phyloP scores from a whole-genome alignment of 2,888 invertebrate genomes.

The Leptopilina drosophilae region DNA sequence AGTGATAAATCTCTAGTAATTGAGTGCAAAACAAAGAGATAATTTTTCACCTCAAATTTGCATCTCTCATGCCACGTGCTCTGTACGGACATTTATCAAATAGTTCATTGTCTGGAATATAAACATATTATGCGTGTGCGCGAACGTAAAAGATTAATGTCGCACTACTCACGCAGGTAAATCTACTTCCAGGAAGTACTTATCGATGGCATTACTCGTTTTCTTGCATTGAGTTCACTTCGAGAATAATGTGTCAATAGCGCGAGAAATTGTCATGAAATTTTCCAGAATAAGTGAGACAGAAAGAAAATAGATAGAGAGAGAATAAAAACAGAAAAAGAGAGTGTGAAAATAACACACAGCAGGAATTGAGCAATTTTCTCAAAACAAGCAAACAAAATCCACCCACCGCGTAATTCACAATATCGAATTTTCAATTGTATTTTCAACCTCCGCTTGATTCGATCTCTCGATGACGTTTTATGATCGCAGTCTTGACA shows the following conservation, averaged over 20 bases:
- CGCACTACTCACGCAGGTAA: not conserved
- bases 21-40: conserved; percentile 31
- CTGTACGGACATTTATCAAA: not conserved
- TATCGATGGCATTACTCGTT: conserved; percentile 14
- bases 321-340: too few species aligned
- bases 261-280: not conserved
- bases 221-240: conserved; percentile 6
- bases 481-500: conserved; percentile 26
- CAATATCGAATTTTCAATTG: conserved; percentile 31
- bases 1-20: conserved; percentile 22
- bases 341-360: not conserved
- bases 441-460: conserved; percentile 10
- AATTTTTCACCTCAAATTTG: conserved; percentile 31
- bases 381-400: not conserved
- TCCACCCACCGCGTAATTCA: conserved; percentile 18
- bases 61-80: not conserved
- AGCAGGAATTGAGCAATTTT: conserved; percentile 23
- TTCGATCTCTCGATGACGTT: conserved; percentile 37
- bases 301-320: too few species aligned
- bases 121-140: too few species aligned
- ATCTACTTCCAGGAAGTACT: conserved; percentile 28
- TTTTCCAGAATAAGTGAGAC: not conserved
- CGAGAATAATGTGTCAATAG: conserved; percentile 31
- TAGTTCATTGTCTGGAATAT: not conserved
- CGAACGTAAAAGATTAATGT: conserved; percentile 25